These are phyloP conservation scores for Drosophila lacicola DNA, from an alignment of 2,888 invertebrate species.

Conservation along the genomic window DNA sequence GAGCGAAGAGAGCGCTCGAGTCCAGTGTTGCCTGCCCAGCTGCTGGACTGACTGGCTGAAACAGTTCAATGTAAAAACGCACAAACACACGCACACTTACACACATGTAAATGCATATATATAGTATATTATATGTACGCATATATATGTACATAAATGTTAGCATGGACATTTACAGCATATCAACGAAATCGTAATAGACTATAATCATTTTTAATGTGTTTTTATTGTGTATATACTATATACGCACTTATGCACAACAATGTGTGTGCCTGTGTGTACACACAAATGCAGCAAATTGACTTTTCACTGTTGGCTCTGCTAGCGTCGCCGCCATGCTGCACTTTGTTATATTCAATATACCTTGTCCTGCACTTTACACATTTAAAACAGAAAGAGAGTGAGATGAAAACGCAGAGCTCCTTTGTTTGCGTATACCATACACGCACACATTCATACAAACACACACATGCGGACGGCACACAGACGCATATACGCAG, in stretches of 20 bases:
- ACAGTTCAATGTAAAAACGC: constrained; percentile 35
- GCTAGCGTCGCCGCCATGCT: constrained; percentile 40
- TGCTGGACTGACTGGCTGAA: constrained; percentile 48
- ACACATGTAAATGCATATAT: constrained; percentile 2
- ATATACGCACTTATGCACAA: constrained; percentile 14
- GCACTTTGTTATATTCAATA: constrained; percentile 57
- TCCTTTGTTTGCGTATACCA: constrained; percentile 60
- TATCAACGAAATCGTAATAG: constrained; percentile 27
- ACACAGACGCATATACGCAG: constrained; percentile 26
- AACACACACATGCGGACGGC: constrained; percentile 3
- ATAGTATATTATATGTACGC: constrained; percentile 1
- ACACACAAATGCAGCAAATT: constrained; percentile 30
- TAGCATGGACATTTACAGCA: constrained; percentile 18
- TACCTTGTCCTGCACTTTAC: constrained; percentile 61
- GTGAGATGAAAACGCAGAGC: constrained; percentile 44
- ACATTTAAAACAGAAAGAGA: constrained; percentile 56
- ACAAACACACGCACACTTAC: constrained; percentile 2
- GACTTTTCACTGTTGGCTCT: constrained; percentile 24
- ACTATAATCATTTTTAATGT: constrained; percentile 46
- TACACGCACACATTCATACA: constrained; percentile 17
- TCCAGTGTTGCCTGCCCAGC: constrained; percentile 43
- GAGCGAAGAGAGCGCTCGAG: constrained; percentile 20
- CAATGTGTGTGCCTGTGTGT: not conserved
- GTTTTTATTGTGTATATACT: constrained; percentile 41
- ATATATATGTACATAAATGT: constrained; percentile 4